Conservation (phyloP, 2,888 invertebrate genomes). For the Tachina lurida region DNA sequence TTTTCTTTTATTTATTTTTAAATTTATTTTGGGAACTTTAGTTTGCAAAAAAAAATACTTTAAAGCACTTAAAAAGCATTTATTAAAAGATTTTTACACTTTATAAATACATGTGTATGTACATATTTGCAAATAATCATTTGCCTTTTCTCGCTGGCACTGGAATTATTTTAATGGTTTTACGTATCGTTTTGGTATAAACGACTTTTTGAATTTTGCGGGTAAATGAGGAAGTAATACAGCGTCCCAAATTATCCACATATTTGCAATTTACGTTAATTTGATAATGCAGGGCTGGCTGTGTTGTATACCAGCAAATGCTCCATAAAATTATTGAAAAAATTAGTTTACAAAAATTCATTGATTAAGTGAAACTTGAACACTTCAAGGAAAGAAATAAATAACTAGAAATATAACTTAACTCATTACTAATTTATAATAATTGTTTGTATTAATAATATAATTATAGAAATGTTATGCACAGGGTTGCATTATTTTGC, state of each 20-base stretch:
- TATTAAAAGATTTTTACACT: slow-evolving; percentile 53
- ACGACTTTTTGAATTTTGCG: slow-evolving; percentile 26
- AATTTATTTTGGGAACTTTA: background rate
- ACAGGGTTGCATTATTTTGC: slow-evolving; percentile 34
- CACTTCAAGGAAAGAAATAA: background rate
- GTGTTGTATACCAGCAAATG: background rate
- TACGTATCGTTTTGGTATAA: slow-evolving; percentile 28
- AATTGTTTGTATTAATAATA: background rate
- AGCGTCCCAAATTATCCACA: slow-evolving; percentile 35
- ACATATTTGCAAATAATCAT: slow-evolving; percentile 16
- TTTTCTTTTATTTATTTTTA: background rate
- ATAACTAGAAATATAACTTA: background rate
- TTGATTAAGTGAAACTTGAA: background rate
- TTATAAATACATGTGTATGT: background rate
- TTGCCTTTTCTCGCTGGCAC: background rate
- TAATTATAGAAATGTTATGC: background rate
- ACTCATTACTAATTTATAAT: background rate
- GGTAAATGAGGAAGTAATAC: background rate
- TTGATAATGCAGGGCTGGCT: slow-evolving; percentile 5
- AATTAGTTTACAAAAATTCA: slow-evolving; percentile 8
- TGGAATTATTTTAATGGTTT: slow-evolving; percentile 23
- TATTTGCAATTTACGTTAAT: slow-evolving; percentile 27
- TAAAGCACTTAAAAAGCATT: slow-evolving; percentile 37
- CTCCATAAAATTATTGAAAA: slow-evolving; percentile 3
- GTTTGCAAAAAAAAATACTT: background rate